Conservation (phyloP, 2,888 invertebrate genomes). For the Patella caerulea region DNA sequence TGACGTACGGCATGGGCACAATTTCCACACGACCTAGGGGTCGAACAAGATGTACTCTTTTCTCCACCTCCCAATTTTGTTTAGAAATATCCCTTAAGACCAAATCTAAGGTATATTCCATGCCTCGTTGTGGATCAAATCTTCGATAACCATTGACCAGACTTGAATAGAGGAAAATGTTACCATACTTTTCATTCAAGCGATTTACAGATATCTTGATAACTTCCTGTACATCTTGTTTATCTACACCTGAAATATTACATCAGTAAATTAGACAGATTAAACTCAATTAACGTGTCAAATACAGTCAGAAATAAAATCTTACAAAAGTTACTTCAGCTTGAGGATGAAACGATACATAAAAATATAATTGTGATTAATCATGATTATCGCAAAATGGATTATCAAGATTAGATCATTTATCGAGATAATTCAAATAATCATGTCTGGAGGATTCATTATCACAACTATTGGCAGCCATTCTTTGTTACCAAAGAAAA, state of each 20-base stretch:
- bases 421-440: too few species aligned
- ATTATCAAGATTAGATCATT: too few species aligned
- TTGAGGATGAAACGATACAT: too few species aligned
- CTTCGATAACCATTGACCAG: slow-evolving; percentile 80
- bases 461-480: too few species aligned
- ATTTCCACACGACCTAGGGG: slow-evolving; percentile 89
- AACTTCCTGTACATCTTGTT: slow-evolving; percentile 80
- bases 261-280: background rate
- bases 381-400: too few species aligned
- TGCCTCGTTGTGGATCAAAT: slow-evolving; percentile 87
- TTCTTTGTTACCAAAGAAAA: too few species aligned
- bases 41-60: slow-evolving; percentile 84
- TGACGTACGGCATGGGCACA: slow-evolving; percentile 93
- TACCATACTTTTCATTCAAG: slow-evolving; percentile 57
- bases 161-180: slow-evolving; percentile 71
- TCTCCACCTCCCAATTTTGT: slow-evolving; percentile 43
- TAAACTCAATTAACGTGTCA: too few species aligned
- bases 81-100: slow-evolving; percentile 52
- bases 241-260: slow-evolving; percentile 72
- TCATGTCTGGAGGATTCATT: too few species aligned
- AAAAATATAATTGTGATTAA: too few species aligned
- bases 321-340: too few species aligned
- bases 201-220: slow-evolving; percentile 58
- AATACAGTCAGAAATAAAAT: too few species aligned
- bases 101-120: slow-evolving; percentile 86